A percentile compares a stretch with the other conserved stretches of the same genome.
Evolutionary conservation across 2,797 vertebrate species (phyloP).

Genomic region (Menidia menidia): DNA sequence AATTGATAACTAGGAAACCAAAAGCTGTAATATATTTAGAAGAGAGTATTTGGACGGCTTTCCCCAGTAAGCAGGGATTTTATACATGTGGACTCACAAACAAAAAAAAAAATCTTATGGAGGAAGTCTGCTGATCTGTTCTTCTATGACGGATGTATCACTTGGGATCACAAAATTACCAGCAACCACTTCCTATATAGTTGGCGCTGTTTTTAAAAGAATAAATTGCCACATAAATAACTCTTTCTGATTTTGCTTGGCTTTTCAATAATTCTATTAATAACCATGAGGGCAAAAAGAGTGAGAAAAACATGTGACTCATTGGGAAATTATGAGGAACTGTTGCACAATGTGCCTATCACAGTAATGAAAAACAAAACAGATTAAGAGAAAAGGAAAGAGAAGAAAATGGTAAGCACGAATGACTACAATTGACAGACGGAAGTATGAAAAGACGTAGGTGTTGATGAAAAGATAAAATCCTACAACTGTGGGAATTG

Average conservation of each 20-base stretch:
- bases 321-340: conserved; percentile 11
- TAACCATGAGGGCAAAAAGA: too few species aligned
- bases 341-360: conserved; percentile 18
- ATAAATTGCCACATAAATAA: not conserved
- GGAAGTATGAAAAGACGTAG: not conserved
- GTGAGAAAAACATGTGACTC: conserved; percentile 26
- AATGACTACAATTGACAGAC: not conserved
- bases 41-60: too few species aligned
- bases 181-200: not conserved
- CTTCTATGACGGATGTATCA: not conserved
- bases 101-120: not conserved
- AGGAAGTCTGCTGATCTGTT: not conserved
- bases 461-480: conserved; percentile 47
- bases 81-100: not conserved
- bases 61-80: not conserved
- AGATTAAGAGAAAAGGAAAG: not conserved
- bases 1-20: too few species aligned
- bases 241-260: conserved; percentile 12
- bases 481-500: conserved; percentile 30
- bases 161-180: conserved; percentile 5
- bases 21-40: too few species aligned
- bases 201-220: too few species aligned
- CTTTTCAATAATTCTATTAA: too few species aligned
- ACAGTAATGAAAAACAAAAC: conserved; percentile 3
- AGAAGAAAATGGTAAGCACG: conserved; percentile 16